phyloP scores from a whole-genome alignment of 2,888 invertebrate species.

The Argyresthia goedartella region DNA sequence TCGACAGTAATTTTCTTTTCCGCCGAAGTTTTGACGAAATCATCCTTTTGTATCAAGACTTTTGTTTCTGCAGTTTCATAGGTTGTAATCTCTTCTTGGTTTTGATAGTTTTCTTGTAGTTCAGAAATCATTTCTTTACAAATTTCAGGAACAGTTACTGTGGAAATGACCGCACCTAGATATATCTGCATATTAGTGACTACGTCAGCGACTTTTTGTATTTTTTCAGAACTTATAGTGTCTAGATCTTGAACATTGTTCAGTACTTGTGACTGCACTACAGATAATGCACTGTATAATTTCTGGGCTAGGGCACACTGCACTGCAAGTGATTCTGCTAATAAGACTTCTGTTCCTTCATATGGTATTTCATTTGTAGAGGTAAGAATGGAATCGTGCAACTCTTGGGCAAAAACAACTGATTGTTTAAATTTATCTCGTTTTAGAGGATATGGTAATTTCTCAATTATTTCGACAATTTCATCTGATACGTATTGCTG shows the following conservation, averaged over 20 bases:
- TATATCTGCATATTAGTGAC: no score
- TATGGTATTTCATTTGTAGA: not conserved
- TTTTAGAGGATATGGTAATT: not conserved
- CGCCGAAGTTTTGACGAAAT: no score
- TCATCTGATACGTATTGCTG: not conserved
- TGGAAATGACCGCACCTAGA: no score
- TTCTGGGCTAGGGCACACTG: not conserved
- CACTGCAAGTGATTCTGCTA: not conserved
- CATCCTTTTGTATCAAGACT: no score
- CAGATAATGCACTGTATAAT: not conserved
- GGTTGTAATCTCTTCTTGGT: no score
- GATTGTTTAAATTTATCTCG: not conserved
- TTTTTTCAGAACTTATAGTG: no score
- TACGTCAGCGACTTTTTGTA: no score
- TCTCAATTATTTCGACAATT: not conserved
- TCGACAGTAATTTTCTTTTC: no score
- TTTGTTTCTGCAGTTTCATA: no score
- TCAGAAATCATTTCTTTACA: no score
- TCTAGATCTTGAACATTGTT: slow-evolving; percentile 30
- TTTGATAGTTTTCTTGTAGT: no score
- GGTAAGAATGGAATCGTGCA: not conserved
- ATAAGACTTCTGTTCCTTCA: not conserved
- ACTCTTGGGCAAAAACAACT: not conserved
- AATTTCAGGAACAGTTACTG: no score
- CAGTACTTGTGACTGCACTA: not conserved